A percentile compares a stretch with the other conserved stretches of the same genome.
Evolutionary conservation across 2,113 vertebrate genomes (phyloP).

Genomic region (Colinus virginianus): DNA sequence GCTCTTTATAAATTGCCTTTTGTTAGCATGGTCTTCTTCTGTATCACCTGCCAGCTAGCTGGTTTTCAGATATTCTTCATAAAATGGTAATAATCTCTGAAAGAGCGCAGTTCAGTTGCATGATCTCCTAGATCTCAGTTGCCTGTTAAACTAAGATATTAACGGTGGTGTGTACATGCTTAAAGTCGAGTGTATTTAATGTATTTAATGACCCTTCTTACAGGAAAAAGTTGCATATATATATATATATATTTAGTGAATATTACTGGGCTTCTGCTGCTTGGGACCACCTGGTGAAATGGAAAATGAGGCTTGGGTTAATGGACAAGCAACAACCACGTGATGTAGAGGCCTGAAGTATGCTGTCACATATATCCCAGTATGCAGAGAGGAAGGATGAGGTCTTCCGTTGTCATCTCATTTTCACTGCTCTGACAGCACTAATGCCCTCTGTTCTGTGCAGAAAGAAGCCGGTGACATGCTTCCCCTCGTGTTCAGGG

Average conservation of each 20-base stretch:
- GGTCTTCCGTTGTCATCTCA: not conserved
- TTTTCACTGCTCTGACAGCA: not conserved
- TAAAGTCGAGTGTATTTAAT: not conserved
- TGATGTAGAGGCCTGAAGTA: not conserved
- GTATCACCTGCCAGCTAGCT: not conserved
- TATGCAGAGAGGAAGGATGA: rapidly evolving
- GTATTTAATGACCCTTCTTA: not conserved
- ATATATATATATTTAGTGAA: too few relatives aligned
- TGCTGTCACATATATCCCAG: rapidly evolving
- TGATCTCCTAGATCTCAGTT: not conserved
- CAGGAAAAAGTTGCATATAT: not conserved
- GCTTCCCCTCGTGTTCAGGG: not conserved
- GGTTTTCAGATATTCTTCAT: not conserved
- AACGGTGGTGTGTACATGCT: not conserved
- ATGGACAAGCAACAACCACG: not conserved
- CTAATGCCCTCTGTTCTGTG: not conserved
- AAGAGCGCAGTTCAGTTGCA: not conserved
- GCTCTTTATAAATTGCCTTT: conserved; percentile 51
- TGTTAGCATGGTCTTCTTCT: not conserved
- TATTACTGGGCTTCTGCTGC: not conserved
- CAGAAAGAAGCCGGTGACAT: not conserved
- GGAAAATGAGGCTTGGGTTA: not conserved
- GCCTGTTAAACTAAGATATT: not conserved
- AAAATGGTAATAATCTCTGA: not conserved
- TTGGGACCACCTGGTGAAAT: not conserved